Evolutionary conservation across 1,140 invertebrate genomes (phyloP), one percentile per base, ranked within the genome.

Genomic region (Atopsyche davidsoni): DNA sequence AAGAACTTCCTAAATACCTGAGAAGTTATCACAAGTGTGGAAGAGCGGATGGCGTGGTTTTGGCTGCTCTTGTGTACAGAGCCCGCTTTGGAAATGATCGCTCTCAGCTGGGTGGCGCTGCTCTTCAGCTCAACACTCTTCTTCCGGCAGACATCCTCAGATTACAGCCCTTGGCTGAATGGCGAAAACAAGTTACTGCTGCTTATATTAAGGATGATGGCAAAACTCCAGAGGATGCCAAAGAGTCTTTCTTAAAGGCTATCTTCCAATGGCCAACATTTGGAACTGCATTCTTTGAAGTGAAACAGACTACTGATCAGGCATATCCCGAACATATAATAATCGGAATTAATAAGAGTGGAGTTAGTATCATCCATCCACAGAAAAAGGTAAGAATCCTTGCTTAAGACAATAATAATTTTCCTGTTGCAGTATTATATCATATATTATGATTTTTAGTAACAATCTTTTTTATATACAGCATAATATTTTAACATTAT

Each of bases 281-380:
- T 73, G 93, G 93, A 13, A 95, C 91, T 4, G 91, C 93, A 1
- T 97, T 97, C 73, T 96, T 97, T 72, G 89, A 94, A 77, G 90
- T 95, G 0, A 92, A 91, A 67, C 90, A 85, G 64, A 86, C 86
- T 3, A 89, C 89, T 2, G 88, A 93, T 57, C 78, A 85, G 0
- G 81, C 78, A 35, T 88, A 88, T 63, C 89, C 92, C 3, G 89
- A 93, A 66, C 79, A 85, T 57, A 76, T 96, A 10, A 75, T 93
- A 9, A 82, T 96, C 59, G 93, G 89, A 16, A 95, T 97, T 51
- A 96, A 96, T 68, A 87, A 84, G 64, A 81, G 87, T 57, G 92
- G 93, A 35, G 87, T 96, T 34, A 90, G 86, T 67, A 74, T 96
- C 32, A 88, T 96, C 57, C 82, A 96, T 72, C 86, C 86, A 4